Conservation (phyloP, 2,888 invertebrate genomes). For the Chaitophorus viminalis region DNA sequence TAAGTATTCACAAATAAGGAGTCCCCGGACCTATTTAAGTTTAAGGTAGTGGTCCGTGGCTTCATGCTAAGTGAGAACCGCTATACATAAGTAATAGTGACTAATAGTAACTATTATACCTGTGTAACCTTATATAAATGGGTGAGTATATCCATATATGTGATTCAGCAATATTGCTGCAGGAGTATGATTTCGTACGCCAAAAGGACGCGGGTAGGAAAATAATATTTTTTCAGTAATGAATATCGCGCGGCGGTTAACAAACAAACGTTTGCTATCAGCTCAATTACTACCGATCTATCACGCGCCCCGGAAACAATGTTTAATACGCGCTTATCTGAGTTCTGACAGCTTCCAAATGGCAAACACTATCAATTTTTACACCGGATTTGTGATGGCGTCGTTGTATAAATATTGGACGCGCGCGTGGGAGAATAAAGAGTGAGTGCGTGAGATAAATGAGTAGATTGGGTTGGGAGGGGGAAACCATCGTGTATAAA, state of each 20-base stretch:
- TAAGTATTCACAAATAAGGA: too few relatives aligned
- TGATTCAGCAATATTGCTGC: too few relatives aligned
- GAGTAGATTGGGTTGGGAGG: background rate
- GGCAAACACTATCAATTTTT: slow-evolving; percentile 61
- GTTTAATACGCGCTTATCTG: slow-evolving; percentile 57
- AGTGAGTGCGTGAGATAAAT: slow-evolving; percentile 7
- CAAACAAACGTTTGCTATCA: slow-evolving; percentile 36
- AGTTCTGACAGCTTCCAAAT: slow-evolving; percentile 47
- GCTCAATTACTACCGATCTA: slow-evolving; percentile 56
- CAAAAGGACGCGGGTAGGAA: too few relatives aligned
- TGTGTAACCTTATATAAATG: too few relatives aligned
- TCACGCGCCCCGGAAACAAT: slow-evolving; percentile 27
- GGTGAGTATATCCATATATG: too few relatives aligned
- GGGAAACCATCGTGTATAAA: slow-evolving; percentile 32
- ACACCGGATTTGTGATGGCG: slow-evolving; percentile 49
- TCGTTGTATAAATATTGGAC: slow-evolving; percentile 47
- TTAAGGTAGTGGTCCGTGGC: too few relatives aligned
- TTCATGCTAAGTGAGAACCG: too few relatives aligned
- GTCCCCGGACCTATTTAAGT: too few relatives aligned
- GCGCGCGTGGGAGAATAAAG: slow-evolving; percentile 30
- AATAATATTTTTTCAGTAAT: slow-evolving; percentile 33
- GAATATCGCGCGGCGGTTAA: slow-evolving; percentile 19
- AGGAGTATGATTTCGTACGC: too few relatives aligned
- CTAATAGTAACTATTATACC: too few relatives aligned
- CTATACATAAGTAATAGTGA: too few relatives aligned